A percentile compares a stretch with the other conserved stretches of the same genome.
phyloP scores from a whole-genome alignment of 2,113 vertebrate genomes.

The Crotalus viridis region DNA sequence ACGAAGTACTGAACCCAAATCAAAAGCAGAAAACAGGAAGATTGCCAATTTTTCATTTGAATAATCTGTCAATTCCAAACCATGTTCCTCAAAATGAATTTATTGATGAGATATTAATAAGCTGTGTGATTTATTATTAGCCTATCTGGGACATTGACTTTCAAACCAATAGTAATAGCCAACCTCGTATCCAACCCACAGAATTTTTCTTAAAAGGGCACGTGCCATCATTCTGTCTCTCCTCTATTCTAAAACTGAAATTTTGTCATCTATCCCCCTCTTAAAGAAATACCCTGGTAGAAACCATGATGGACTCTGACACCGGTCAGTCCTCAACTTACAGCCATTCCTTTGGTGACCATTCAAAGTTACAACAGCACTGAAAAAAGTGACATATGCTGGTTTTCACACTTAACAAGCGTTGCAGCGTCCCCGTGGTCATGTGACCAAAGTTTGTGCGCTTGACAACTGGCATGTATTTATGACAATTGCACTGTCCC shows the following conservation, averaged over 20 bases:
- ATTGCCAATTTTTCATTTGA: neutral
- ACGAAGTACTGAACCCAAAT: neutral
- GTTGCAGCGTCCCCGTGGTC: too few relatives aligned
- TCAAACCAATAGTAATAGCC: neutral
- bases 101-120: neutral
- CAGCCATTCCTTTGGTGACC: too few relatives aligned
- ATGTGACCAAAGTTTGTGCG: too few relatives aligned
- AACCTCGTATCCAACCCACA: neutral
- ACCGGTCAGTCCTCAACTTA: neutral
- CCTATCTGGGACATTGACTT: neutral
- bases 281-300: neutral
- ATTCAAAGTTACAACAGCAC: too few relatives aligned
- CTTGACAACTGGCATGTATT: too few relatives aligned
- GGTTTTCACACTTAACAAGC: too few relatives aligned
- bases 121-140: neutral
- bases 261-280: neutral
- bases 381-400: too few relatives aligned
- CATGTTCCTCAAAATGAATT: neutral
- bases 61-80: neutral
- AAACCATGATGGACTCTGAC: neutral
- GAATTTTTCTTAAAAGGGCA: neutral
- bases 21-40: neutral
- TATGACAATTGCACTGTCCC: too few relatives aligned
- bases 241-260: neutral
- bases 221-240: neutral